These are phyloP conservation scores for Gulo gulo DNA, from an alignment of 2,113 vertebrate genomes.

Conservation along the genomic window DNA sequence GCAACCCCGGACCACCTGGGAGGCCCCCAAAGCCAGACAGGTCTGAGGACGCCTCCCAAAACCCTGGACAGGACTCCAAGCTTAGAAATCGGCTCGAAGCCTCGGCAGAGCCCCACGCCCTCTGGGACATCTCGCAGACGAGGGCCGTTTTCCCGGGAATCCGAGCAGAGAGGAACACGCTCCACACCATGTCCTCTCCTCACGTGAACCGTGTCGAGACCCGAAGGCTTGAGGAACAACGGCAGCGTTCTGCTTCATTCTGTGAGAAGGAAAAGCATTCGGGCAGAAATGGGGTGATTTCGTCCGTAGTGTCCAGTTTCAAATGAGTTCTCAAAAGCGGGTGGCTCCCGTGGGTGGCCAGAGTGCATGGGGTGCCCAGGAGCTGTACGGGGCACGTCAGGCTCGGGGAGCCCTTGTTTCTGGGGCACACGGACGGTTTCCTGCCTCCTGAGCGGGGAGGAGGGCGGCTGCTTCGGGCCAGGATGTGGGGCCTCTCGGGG, in stretches of 20 bases:
- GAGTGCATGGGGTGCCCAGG: not conserved
- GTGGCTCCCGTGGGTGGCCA: not conserved
- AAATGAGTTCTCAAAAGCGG: constrained; percentile 1
- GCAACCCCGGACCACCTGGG: not conserved
- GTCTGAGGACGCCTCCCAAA: not conserved
- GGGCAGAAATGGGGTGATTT: not conserved
- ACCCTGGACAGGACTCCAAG: not conserved
- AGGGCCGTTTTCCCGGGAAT: not conserved
- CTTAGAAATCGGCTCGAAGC: no score
- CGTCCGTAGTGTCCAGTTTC: not conserved
- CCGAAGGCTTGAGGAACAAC: not conserved
- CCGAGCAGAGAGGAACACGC: not conserved
- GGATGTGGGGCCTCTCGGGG: not conserved
- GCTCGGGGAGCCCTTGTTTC: not conserved
- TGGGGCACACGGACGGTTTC: not conserved
- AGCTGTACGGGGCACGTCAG: not conserved
- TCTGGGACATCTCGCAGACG: not conserved
- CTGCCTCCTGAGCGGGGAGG: not conserved
- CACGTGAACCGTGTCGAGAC: constrained; percentile 16
- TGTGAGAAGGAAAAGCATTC: not conserved
- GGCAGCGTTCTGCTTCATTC: not conserved
- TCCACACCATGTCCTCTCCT: constrained; percentile 1
- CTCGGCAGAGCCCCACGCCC: not conserved
- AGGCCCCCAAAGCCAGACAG: not conserved
- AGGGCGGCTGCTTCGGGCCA: not conserved